A percentile compares a stretch with the other conserved stretches of the same genome.
Conservation (phyloP, 2,888 invertebrate genomes). For the Hymenopus coronatus region DNA sequence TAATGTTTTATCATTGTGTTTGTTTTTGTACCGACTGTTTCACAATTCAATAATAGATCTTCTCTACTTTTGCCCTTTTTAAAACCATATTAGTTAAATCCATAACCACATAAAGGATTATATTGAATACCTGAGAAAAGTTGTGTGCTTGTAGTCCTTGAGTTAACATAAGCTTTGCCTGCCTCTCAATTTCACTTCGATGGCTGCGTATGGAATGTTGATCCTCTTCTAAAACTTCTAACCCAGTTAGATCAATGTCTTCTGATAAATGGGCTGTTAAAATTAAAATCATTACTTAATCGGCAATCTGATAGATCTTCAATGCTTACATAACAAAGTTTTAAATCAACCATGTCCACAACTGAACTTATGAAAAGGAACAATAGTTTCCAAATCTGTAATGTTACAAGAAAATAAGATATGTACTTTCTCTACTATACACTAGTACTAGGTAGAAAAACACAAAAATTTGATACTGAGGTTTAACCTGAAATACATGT, state of each 20-base stretch:
- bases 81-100: not conserved
- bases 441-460: no score
- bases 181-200: conserved; percentile 70
- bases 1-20: no score
- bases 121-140: conserved; percentile 55
- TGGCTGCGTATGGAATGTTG: conserved; percentile 67
- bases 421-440: no score
- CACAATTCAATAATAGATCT: not conserved
- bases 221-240: conserved; percentile 78
- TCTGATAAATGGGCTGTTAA: conserved; percentile 70
- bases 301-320: no score
- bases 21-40: no score
- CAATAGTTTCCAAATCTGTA: no score
- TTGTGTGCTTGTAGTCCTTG: conserved; percentile 77
- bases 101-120: not conserved
- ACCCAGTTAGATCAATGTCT: conserved; percentile 77
- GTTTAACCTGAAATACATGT: no score
- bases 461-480: no score
- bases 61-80: not conserved
- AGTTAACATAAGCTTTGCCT: conserved; percentile 75
- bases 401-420: no score
- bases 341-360: no score
- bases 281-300: not conserved
- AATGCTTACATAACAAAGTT: no score
- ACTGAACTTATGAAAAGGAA: no score